phyloP scores from a whole-genome alignment of 2,113 vertebrate species.

The Engystomops pustulosus region DNA sequence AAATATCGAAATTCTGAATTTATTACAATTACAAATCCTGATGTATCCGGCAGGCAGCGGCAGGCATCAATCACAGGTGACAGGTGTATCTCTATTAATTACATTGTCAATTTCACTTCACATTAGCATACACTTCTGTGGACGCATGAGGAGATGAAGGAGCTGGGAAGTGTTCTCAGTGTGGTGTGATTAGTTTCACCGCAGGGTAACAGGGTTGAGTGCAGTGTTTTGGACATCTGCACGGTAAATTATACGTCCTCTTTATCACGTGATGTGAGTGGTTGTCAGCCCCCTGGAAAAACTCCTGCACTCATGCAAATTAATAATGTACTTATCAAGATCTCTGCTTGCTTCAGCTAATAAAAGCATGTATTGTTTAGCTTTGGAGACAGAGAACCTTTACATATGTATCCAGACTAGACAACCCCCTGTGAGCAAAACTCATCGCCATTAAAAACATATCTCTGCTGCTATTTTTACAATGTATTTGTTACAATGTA shows the following conservation, averaged over 20 bases:
- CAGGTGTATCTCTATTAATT: conserved; percentile 47
- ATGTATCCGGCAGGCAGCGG: conserved; percentile 4
- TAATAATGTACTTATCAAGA: neutral
- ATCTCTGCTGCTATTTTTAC: too few relatives aligned
- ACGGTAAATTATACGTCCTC: conserved; percentile 1
- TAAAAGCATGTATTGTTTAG: too few relatives aligned
- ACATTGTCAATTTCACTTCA: conserved; percentile 32
- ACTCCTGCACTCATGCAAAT: neutral
- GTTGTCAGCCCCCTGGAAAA: neutral
- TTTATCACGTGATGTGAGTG: neutral
- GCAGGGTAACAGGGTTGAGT: neutral
- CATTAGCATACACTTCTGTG: conserved; percentile 40
- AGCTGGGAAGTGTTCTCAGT: conserved; percentile 9
- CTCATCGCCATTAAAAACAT: too few relatives aligned
- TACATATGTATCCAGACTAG: too few relatives aligned
- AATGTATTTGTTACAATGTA: too few relatives aligned
- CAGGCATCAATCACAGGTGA: conserved; percentile 19
- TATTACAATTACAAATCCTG: conserved; percentile 35
- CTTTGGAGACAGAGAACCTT: too few relatives aligned
- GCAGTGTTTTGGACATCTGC: neutral
- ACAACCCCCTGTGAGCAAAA: too few relatives aligned
- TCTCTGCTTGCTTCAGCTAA: neutral
- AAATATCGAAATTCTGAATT: neutral
- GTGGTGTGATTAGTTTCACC: neutral
- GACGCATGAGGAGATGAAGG: neutral